Base-by-base conservation (phyloP, 2,113 vertebrate species). In the Pelvicachromis taeniatus region DNA sequence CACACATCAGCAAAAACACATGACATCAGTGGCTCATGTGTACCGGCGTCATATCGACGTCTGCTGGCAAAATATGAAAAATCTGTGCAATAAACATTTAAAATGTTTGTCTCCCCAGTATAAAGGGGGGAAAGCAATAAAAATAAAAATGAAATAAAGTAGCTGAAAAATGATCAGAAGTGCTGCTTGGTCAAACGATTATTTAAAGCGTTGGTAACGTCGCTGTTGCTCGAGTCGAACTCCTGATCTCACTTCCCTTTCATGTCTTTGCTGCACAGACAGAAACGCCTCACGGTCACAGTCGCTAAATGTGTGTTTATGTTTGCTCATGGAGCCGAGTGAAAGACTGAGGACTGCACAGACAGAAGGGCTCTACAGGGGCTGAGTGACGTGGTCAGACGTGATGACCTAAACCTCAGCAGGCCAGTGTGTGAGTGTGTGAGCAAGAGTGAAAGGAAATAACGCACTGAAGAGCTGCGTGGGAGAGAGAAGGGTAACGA, bases 321-420 rank as follows among this genome's bases (percentile, higher is more conserved):
- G 61, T 86, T 80, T 81, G 61, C 19, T 61, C 23, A 23, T 10
- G 7, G 59, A 65, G 75, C 73, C 33, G 53, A 78, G 55, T 33
- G 87, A 70, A 48, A 73, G 40, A 55, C 31, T 12, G 54, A 33
- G 29, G 61, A 59, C 29, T 80, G 81, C 5, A 42, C 70, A 73
- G 79, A 75, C 86, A 87, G 84, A 87, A 82, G 89, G 86, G 29
- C 80, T 87, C 88, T 50, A 80, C 38, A 80, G 78, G 77, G 50
- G 78, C 4, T 14, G 59, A 84, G 84, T 81, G 88, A 89, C 85
- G 85, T 40, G 82, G 75, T 77, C 85, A 48, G 75, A 86, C 33
- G 45, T 21, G 82, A 84, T 33, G 84, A 84, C 54, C 80, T 52
- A 7, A 81, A 50, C 83, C 79, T 73, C 80, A 79, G 63, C 81